A percentile compares a stretch with the other conserved stretches of the same genome.
Evolutionary conservation across 2,888 invertebrate species (phyloP).

Genomic region (Amiota mariae): DNA sequence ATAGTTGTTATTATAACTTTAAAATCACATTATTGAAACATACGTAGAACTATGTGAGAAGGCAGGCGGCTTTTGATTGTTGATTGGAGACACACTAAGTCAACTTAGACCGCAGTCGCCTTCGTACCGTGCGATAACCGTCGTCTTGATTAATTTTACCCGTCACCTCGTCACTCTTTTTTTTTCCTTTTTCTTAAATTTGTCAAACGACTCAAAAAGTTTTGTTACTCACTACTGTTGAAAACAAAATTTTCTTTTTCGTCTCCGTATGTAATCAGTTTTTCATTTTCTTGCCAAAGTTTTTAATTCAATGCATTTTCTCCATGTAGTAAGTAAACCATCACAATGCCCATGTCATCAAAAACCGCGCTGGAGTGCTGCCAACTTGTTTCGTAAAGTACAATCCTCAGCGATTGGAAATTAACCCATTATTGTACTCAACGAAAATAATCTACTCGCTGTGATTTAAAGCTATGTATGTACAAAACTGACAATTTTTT

Average conservation of each 20-base stretch:
- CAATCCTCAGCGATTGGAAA: not conserved
- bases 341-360: constrained; percentile 7
- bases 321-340: not conserved
- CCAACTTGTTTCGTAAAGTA: not conserved
- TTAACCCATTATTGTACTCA: not conserved
- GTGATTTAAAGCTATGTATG: no score
- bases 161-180: no score
- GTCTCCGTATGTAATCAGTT: no score
- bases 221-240: constrained; percentile 27
- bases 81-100: constrained; percentile 20
- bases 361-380: not conserved
- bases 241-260: constrained; percentile 19
- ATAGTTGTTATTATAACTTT: not conserved
- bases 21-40: constrained; percentile 34
- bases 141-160: not conserved
- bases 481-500: not conserved
- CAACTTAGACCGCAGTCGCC: not conserved
- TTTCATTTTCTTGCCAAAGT: constrained; percentile 18
- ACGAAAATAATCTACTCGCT: no score
- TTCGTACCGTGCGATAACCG: not conserved
- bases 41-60: constrained; percentile 69
- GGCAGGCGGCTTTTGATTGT: constrained; percentile 28
- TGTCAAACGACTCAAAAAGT: not conserved
- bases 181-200: not conserved
- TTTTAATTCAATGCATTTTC: constrained; percentile 53